These are phyloP conservation scores for Rhinatrema bivittatum DNA, from an alignment of 2,797 vertebrate species.

Conservation along the genomic window DNA sequence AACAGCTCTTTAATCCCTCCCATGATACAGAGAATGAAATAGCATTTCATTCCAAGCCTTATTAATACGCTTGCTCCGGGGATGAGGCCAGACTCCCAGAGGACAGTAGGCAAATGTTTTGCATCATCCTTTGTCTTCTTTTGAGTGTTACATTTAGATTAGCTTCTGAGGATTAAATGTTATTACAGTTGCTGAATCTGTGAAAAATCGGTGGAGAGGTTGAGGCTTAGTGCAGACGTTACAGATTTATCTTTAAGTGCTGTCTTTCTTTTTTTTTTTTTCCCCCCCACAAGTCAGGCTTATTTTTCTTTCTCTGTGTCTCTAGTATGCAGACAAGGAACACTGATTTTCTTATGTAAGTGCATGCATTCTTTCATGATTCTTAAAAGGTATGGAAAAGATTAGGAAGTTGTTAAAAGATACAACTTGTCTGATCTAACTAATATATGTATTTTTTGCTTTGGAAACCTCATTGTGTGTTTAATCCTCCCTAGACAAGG, in stretches of 20 bases:
- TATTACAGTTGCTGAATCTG: slow-evolving; percentile 52
- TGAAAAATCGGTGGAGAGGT: slow-evolving; percentile 41
- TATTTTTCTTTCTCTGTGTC: slow-evolving; percentile 2
- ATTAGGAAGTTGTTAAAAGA: slow-evolving; percentile 40
- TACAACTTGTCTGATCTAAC: slow-evolving; percentile 35
- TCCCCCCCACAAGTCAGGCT: slow-evolving; percentile 13
- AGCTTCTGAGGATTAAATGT: slow-evolving; percentile 62
- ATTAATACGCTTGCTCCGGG: slow-evolving; percentile 48
- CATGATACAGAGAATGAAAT: slow-evolving; percentile 48
- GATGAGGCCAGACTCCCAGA: slow-evolving; percentile 56
- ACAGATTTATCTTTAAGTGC: slow-evolving; percentile 30
- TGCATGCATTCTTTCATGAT: not conserved
- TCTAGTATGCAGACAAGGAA: too few species aligned
- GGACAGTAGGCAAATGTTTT: slow-evolving; percentile 45
- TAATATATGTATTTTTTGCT: slow-evolving; percentile 26
- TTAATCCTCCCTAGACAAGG: too few species aligned
- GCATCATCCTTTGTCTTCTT: slow-evolving; percentile 53
- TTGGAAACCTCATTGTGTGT: slow-evolving; percentile 17
- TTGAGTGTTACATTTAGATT: slow-evolving; percentile 66
- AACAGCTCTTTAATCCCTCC: slow-evolving; percentile 56
- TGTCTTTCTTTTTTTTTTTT: slow-evolving; percentile 8
- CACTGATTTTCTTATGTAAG: too few species aligned
- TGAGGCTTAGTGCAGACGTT: slow-evolving; percentile 36
- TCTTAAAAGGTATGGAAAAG: too few species aligned
- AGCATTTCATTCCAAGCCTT: slow-evolving; percentile 58